Evolutionary conservation across 1,140 invertebrate genomes (phyloP).

Genomic region (Drosophila micromelanica): DNA sequence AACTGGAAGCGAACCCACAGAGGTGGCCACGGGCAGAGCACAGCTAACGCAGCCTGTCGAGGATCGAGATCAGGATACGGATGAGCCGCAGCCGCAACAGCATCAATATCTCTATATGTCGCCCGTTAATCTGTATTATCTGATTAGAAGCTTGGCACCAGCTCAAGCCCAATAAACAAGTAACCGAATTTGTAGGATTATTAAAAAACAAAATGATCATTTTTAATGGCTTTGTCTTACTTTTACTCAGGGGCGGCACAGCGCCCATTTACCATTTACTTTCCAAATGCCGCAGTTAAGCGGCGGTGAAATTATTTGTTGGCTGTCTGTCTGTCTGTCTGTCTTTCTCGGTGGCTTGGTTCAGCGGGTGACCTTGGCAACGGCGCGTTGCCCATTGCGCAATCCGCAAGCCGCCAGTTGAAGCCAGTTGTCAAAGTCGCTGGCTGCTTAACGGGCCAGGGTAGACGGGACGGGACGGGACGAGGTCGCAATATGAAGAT

Average conservation of each 20-base stretch:
- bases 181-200: neutral
- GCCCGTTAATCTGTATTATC: conserved; percentile 34
- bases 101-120: conserved; percentile 40
- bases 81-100: conserved; percentile 13
- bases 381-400: conserved; percentile 33
- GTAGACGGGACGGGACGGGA: conserved; percentile 5
- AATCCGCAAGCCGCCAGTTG: conserved; percentile 15
- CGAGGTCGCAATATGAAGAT: conserved; percentile 30
- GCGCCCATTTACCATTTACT: conserved; percentile 2
- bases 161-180: neutral
- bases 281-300: conserved; percentile 29
- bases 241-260: conserved; percentile 24
- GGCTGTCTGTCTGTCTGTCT: too few relatives aligned
- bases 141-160: conserved; percentile 37
- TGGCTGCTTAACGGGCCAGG: neutral
- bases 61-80: conserved; percentile 7
- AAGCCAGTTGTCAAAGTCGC: conserved; percentile 16
- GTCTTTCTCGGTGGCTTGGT: neutral
- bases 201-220: neutral
- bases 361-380: conserved; percentile 39
- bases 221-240: conserved; percentile 13
- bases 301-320: conserved; percentile 31
- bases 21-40: neutral
- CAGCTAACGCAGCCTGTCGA: neutral
- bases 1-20: neutral